Evolutionary conservation across 2,888 invertebrate species (phyloP).

Genomic region (Tinea semifulvella): DNA sequence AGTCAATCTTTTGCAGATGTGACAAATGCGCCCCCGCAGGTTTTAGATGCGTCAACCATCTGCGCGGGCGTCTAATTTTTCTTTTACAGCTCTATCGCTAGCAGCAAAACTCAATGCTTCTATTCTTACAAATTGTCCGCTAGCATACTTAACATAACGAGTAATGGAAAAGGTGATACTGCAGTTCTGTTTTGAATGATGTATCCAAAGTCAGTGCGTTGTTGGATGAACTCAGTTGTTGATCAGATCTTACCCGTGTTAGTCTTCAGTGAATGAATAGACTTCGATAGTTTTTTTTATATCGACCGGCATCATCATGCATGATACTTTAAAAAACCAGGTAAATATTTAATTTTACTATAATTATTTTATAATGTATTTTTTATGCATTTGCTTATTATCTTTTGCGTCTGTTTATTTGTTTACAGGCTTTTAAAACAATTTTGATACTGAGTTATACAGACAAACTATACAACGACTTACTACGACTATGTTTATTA

Average conservation of each 20-base stretch:
- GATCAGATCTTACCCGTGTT: constrained; percentile 9
- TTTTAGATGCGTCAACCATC: constrained; percentile 19
- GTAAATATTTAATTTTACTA: constrained; percentile 24
- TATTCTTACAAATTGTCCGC: background rate
- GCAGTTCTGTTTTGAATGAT: background rate
- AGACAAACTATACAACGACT: no score
- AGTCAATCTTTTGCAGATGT: constrained; percentile 31
- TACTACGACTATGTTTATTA: no score
- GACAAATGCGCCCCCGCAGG: constrained; percentile 24
- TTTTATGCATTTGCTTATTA: no score
- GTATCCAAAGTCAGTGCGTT: constrained; percentile 11
- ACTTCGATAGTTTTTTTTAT: constrained; percentile 11
- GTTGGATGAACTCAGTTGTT: constrained; percentile 14
- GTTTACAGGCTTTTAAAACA: no score
- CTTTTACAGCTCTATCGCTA: background rate
- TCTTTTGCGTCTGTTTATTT: no score
- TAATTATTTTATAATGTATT: constrained; percentile 1
- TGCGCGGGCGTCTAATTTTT: constrained; percentile 21
- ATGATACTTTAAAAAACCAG: constrained; percentile 36
- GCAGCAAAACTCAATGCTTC: background rate
- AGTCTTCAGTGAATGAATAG: constrained; percentile 14
- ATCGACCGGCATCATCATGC: constrained; percentile 25
- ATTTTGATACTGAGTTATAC: no score
- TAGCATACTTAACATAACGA: background rate
- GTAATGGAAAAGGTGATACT: background rate